A percentile compares a stretch with the other conserved stretches of the same genome.
phyloP scores from a whole-genome alignment of 2,888 invertebrate species.

The Tipula vernalis region DNA sequence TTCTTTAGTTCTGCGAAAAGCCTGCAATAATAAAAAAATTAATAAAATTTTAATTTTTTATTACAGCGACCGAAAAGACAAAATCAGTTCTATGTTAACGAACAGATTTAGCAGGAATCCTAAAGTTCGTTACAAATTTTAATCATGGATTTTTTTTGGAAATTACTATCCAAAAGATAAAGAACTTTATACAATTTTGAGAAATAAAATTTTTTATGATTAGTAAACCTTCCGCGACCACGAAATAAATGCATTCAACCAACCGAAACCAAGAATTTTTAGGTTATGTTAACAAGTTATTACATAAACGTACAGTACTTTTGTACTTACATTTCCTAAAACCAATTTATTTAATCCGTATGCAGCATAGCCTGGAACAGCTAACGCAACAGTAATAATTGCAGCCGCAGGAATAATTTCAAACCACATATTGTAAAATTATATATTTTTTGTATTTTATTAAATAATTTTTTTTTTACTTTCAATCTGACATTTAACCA shows the following conservation, averaged over 20 bases:
- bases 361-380: constrained; percentile 47
- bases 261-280: background rate
- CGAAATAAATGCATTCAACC: no score
- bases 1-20: constrained; percentile 42
- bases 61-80: no score
- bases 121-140: no score
- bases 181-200: no score
- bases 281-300: background rate
- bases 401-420: constrained; percentile 53
- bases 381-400: constrained; percentile 45
- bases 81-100: no score
- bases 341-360: constrained; percentile 48
- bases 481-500: background rate
- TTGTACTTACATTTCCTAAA: constrained; percentile 49
- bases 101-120: no score
- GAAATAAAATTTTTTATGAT: no score
- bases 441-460: background rate
- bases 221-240: no score
- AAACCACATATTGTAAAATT: constrained; percentile 48
- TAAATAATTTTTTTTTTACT: background rate
- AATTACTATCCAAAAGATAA: no score
- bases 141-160: no score
- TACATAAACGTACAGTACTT: constrained; percentile 29
- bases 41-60: background rate
- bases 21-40: constrained; percentile 27